Conservation (phyloP, 2,888 invertebrate genomes). For the Saturnia japonica region DNA sequence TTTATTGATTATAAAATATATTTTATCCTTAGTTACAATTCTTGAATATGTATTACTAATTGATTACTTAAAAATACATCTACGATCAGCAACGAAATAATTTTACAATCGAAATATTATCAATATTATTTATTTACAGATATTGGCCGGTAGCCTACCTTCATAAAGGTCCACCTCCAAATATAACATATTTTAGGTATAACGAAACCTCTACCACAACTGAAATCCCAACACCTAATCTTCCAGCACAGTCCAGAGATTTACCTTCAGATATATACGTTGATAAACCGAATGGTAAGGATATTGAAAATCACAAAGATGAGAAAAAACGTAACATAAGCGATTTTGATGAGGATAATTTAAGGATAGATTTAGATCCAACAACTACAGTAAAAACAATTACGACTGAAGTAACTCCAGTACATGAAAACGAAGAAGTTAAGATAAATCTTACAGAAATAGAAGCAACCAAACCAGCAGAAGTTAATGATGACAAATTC, state of each 20-base stretch:
- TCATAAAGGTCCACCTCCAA: constrained; percentile 90
- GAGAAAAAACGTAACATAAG: constrained; percentile 62
- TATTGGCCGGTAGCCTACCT: constrained; percentile 92
- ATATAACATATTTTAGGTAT: constrained; percentile 81
- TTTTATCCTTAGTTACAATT: too few relatives aligned
- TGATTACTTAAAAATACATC: not conserved
- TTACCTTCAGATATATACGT: constrained; percentile 28
- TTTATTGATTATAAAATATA: too few relatives aligned
- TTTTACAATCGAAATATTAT: not conserved
- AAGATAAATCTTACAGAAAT: constrained; percentile 48
- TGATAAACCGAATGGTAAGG: constrained; percentile 27
- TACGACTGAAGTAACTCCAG: constrained; percentile 31
- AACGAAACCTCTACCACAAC: constrained; percentile 58
- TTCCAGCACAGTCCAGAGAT: constrained; percentile 29
- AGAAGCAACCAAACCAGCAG: constrained; percentile 45
- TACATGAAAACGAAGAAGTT: constrained; percentile 33
- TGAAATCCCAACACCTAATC: constrained; percentile 25
- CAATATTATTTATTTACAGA: constrained; percentile 45
- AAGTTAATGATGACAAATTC: constrained; percentile 41
- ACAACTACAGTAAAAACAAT: constrained; percentile 33
- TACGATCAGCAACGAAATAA: not conserved
- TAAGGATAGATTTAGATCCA: constrained; percentile 39
- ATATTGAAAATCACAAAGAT: constrained; percentile 50
- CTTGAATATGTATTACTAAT: too few relatives aligned
- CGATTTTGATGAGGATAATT: constrained; percentile 41